phyloP scores from a whole-genome alignment of 2,797 vertebrate genomes.

The Myotis pilosus region DNA sequence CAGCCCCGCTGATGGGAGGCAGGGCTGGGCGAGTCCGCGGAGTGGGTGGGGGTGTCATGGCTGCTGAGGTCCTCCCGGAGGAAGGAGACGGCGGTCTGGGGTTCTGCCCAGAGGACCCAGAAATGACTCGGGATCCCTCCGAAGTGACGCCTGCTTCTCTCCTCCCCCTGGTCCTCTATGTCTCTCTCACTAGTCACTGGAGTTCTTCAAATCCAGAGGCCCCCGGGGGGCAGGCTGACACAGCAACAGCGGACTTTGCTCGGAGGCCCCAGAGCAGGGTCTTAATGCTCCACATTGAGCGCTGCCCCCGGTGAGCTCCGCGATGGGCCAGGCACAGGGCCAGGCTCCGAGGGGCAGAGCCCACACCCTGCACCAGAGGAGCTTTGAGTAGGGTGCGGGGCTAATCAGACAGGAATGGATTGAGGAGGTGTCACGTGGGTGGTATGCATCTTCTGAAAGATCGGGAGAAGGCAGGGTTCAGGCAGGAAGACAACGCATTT shows the following conservation, averaged over 20 bases:
- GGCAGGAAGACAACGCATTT: neutral
- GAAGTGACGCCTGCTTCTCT: neutral
- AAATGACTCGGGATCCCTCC: accelerated
- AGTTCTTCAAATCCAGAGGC: neutral
- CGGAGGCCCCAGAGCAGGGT: neutral
- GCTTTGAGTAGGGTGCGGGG: accelerated
- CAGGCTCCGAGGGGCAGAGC: neutral
- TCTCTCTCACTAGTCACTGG: neutral
- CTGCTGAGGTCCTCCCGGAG: accelerated
- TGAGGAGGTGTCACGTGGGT: accelerated
- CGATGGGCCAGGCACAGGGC: accelerated
- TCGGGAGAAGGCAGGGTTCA: neutral
- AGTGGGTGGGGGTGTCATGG: accelerated
- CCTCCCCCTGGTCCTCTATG: neutral
- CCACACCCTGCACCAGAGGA: neutral
- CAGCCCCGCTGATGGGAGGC: neutral
- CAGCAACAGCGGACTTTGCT: no score
- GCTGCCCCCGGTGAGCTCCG: no score
- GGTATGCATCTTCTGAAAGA: neutral
- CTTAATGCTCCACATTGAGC: no score
- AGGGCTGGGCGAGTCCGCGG: accelerated
- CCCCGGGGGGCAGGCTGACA: neutral
- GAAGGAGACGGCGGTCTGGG: neutral
- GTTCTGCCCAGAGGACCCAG: neutral
- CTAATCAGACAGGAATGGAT: neutral